Evolutionary conservation across 2,797 vertebrate genomes (phyloP).

Genomic region (Glossophaga mutica): DNA sequence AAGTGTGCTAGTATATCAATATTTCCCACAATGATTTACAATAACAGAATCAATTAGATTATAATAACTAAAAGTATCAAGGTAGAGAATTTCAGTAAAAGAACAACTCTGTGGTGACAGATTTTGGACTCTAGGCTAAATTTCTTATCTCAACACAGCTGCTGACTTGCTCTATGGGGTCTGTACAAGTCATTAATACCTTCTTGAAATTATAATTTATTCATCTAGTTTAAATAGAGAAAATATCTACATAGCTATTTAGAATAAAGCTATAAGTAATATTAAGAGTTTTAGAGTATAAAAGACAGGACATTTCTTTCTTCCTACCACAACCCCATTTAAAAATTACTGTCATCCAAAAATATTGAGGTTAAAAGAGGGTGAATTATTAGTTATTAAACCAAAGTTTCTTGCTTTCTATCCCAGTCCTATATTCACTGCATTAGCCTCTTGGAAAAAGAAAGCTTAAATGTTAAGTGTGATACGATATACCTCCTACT

Average conservation of each 20-base stretch:
- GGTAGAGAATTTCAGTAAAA: not conserved
- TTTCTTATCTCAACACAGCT: not conserved
- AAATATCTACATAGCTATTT: not conserved
- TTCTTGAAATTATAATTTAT: not conserved
- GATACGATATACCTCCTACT: not conserved
- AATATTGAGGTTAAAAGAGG: not conserved
- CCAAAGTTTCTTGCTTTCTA: not conserved
- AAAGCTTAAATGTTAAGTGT: not conserved
- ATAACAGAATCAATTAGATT: not conserved
- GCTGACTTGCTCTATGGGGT: not conserved
- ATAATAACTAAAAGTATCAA: not conserved
- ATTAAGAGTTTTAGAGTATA: not conserved
- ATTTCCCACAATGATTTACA: not conserved
- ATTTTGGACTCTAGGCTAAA: not conserved
- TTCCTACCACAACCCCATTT: not conserved
- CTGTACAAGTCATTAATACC: not conserved
- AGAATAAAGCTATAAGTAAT: conserved; percentile 9
- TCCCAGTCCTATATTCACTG: not conserved
- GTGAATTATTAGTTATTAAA: not conserved
- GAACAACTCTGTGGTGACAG: not conserved
- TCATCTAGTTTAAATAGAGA: not conserved
- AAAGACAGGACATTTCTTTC: not conserved
- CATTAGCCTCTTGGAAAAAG: not conserved
- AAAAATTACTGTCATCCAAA: not conserved
- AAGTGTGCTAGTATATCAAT: not conserved